phyloP scores from a whole-genome alignment of 2,113 vertebrate genomes.

The Cynopterus brachyotis region DNA sequence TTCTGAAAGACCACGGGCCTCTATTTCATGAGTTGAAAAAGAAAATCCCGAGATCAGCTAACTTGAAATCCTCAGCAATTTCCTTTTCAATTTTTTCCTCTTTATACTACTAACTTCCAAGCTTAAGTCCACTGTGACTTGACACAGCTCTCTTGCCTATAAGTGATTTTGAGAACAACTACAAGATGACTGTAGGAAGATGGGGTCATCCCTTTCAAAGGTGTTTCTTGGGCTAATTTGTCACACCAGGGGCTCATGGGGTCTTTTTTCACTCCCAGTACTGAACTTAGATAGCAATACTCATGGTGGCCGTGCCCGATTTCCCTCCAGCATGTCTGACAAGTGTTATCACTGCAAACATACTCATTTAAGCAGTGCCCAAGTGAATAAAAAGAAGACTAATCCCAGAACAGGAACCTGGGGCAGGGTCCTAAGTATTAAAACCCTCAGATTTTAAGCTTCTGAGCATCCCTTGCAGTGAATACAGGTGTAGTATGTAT shows the following conservation, averaged over 20 bases:
- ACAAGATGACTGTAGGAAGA: background rate
- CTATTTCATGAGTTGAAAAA: conserved; percentile 5
- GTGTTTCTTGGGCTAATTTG: background rate
- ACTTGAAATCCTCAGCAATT: conserved; percentile 17
- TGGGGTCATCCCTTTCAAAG: background rate
- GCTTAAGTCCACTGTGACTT: background rate
- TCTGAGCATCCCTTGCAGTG: background rate
- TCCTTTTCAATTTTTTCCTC: background rate
- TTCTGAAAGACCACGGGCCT: conserved; percentile 42
- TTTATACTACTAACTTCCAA: background rate
- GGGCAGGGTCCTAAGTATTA: background rate
- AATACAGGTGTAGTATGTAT: background rate
- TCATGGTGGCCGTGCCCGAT: background rate
- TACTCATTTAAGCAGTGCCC: background rate
- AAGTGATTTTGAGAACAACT: background rate
- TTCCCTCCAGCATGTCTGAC: background rate
- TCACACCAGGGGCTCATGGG: rapidly evolving
- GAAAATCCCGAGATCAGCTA: background rate
- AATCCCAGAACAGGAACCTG: rapidly evolving
- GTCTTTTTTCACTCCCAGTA: background rate
- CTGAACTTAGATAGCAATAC: background rate
- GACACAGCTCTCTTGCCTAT: background rate
- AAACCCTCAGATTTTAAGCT: background rate
- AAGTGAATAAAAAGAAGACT: background rate
- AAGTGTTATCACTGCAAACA: background rate